phyloP scores from a whole-genome alignment of 30 jellyfish, hydroid and myxozoan species.

The Aurelia aurita region DNA sequence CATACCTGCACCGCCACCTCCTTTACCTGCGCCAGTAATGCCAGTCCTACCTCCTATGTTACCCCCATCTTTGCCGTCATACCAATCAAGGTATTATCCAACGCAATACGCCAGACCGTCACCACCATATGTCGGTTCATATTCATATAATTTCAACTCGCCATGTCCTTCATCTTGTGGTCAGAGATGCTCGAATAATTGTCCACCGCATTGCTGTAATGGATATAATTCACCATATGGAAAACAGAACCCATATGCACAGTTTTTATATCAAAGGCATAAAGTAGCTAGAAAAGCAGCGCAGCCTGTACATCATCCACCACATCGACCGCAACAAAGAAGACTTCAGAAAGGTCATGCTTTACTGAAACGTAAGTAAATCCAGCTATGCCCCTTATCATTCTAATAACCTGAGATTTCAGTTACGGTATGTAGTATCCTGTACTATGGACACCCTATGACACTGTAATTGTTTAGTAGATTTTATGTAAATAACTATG shows the following conservation, averaged over 20 bases:
- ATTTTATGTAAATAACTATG: too few relatives aligned
- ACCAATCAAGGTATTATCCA: slow-evolving; percentile 36
- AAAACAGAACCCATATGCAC: slow-evolving; percentile 18
- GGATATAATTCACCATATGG: slow-evolving; percentile 31
- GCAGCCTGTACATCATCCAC: neutral
- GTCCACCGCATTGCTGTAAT: slow-evolving; percentile 79
- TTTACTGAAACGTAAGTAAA: slow-evolving; percentile 57
- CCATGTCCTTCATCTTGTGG: slow-evolving; percentile 64
- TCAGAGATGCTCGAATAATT: slow-evolving; percentile 30
- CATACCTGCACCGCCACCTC: slow-evolving; percentile 37
- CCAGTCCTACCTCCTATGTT: slow-evolving; percentile 72
- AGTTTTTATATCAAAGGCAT: slow-evolving; percentile 63
- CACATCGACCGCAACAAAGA: slow-evolving; percentile 5
- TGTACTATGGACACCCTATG: too few relatives aligned
- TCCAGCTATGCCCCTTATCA: too few relatives aligned
- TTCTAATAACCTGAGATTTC: too few relatives aligned
- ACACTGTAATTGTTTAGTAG: too few relatives aligned
- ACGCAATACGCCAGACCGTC: slow-evolving; percentile 48
- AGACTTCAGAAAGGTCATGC: slow-evolving; percentile 50
- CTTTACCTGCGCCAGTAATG: slow-evolving; percentile 50
- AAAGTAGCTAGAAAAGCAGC: slow-evolving; percentile 23
- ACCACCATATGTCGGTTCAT: slow-evolving; percentile 53
- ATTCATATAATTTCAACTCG: slow-evolving; percentile 46
- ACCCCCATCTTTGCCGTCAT: slow-evolving; percentile 52
- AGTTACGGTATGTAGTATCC: too few relatives aligned